Conservation (phyloP, 2,888 invertebrate species). For the Helicoverpa assulta region DNA sequence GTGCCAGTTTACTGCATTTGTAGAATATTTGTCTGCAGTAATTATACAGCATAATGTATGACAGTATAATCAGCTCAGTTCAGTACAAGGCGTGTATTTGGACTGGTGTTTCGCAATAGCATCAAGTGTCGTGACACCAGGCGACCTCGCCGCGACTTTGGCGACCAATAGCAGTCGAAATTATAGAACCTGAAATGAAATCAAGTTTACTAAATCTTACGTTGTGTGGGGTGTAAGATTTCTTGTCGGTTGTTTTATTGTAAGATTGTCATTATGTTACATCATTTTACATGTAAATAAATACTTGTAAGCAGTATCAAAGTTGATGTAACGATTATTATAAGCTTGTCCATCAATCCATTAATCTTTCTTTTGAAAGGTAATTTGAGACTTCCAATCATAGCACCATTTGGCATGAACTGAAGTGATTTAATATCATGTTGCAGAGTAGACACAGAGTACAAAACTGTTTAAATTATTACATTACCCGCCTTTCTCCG, state of each 20-base stretch:
- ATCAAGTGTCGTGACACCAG: slow-evolving; percentile 67
- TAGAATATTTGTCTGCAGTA: slow-evolving; percentile 6
- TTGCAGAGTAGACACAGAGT: background rate
- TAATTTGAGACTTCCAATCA: too few relatives aligned
- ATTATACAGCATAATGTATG: slow-evolving; percentile 1
- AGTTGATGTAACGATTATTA: too few relatives aligned
- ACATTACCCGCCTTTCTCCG: too few relatives aligned
- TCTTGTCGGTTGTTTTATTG: background rate
- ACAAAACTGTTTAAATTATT: background rate
- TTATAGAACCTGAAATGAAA: slow-evolving; percentile 43
- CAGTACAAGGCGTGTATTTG: slow-evolving; percentile 33
- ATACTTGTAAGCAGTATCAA: too few relatives aligned
- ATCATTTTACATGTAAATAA: background rate
- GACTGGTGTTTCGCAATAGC: slow-evolving; percentile 51
- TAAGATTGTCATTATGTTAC: background rate
- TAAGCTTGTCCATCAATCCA: too few relatives aligned
- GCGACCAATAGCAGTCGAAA: slow-evolving; percentile 42
- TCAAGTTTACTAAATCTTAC: slow-evolving; percentile 24
- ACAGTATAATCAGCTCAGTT: slow-evolving; percentile 1
- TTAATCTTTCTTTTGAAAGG: too few relatives aligned
- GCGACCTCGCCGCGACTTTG: slow-evolving; percentile 67
- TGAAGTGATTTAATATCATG: background rate
- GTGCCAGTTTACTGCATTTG: slow-evolving; percentile 3
- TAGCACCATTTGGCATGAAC: too few relatives aligned
- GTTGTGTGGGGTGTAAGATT: slow-evolving; percentile 22